Evolutionary conservation across 2,797 vertebrate genomes (phyloP), one percentile per base, ranked within the genome.

Genomic region (Argya squamiceps): DNA sequence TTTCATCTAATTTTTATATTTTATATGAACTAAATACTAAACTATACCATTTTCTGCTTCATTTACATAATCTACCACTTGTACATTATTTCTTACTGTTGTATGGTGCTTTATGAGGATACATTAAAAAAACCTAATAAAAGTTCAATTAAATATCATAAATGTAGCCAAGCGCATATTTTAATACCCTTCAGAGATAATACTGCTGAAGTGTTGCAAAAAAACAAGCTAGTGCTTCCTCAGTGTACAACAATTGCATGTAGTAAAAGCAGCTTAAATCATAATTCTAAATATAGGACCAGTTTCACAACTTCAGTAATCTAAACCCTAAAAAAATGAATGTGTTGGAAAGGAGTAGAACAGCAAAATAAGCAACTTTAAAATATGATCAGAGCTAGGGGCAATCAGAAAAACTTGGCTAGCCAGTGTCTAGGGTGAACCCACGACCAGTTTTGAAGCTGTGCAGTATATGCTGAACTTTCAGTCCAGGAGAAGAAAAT

Each of bases 121-220:
- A 84, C 73, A 92, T 58, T 96, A 81, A 96, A 84, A 75, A 92
- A 94, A 85, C 2, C 92, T 96, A 92, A 95, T 93, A 94, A 90
- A 93, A 96, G 92, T 93, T 96, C 96, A 97, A 96, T 97, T 97
- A 96, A 96, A 94, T 90, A 89, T 69, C 78, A 88, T 70, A 80
- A 93, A 79, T 64, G 58, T 88, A 95, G 93, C 84, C 86, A 89
- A 95, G 78, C 64, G 55, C 29, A 44, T 81, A 80, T 96, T 95
- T 92, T 76, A 96, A 92, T 83, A 85, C 75, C 59, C 92, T 96
- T 96, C 55, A 80, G 96, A 97, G 82, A 95, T 59, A 68, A 78
- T 82, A 76, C 32, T 89, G 69, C 67, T 83, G 68, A 92, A 95
- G 85, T 59, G 88, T 79, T 78, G 74, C 82, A 84, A 94, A 97